Conservation (phyloP, 2,113 vertebrate species). For the Myocastor coypus region DNA sequence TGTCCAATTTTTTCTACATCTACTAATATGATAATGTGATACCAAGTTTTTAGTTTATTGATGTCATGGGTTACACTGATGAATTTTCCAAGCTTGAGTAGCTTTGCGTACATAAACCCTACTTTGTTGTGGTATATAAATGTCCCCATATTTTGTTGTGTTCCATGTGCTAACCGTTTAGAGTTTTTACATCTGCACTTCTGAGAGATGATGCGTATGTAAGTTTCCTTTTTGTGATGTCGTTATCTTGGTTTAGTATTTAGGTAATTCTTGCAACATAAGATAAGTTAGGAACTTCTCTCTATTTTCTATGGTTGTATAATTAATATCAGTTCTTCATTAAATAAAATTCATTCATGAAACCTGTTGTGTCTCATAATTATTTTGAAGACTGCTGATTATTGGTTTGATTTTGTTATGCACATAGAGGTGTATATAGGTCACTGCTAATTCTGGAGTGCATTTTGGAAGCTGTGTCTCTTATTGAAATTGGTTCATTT, state of each 20-base stretch:
- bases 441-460: not conserved
- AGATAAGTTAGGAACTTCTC: not conserved
- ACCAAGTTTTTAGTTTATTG: not conserved
- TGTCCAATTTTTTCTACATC: not conserved
- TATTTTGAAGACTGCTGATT: not conserved
- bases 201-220: not conserved
- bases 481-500: not conserved
- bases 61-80: not conserved
- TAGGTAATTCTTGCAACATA: not conserved
- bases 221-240: not conserved
- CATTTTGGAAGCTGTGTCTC: not conserved
- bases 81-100: not conserved
- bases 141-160: not conserved
- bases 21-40: not conserved
- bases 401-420: not conserved
- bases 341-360: not conserved
- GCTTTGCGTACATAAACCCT: not conserved
- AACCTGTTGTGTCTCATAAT: not conserved
- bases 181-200: not conserved
- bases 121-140: not conserved
- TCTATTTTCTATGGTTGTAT: not conserved
- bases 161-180: not conserved
- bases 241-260: not conserved
- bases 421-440: not conserved
- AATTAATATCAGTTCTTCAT: not conserved